Evolutionary conservation across 1,140 invertebrate species (phyloP), one percentile per base, ranked within the genome.

Genomic region (Gryon sp.): DNA sequence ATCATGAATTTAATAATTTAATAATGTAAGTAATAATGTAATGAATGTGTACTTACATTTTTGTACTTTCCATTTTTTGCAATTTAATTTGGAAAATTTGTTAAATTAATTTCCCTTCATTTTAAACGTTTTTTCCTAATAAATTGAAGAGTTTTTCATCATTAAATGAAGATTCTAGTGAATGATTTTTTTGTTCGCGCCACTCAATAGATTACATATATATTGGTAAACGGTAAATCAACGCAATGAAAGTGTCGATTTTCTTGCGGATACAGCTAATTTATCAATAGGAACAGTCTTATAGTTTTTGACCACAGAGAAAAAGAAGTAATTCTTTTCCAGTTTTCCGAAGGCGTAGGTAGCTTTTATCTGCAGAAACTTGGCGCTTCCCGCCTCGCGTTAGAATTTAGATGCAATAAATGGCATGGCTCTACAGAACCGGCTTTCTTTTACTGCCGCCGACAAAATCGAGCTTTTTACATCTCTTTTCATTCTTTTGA

Each of bases 291-390:
- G n/a, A 20, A 24, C 20, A n/a, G 41, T 36, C 24, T n/a, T 32
- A 20, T 8, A 43, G 40, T 55, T 62, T 62, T 55, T 72, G 57
- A 38, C 34, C 30, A 14, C 36, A 41, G 43, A 30, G 24, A 20
- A 28, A 14, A 34, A 18, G 40, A 28, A 73, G 50, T 63, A 36
- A 63, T 73, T 73, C 43, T 73, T 63, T 40, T 41, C 18, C 50
- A 38, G 24, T 52, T 63, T 46, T 30, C 22, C 16, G 38, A 65
- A 26, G 30, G 20, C 41, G 40, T 46, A 53, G 69, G 45, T 63
- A 40, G 62, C 60, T 66, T 66, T 66, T 66, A 66, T 66, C 62
- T 46, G 48, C 40, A 46, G 62, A 36, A 65, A 55, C 48, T 55
- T 46, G 50, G 50, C 48, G 50, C 62, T 46, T 66, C 62, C 30